Evolutionary conservation across 2,888 invertebrate genomes (phyloP), one percentile per base, ranked within the genome.

Genomic region (Microplitis deprimator): DNA sequence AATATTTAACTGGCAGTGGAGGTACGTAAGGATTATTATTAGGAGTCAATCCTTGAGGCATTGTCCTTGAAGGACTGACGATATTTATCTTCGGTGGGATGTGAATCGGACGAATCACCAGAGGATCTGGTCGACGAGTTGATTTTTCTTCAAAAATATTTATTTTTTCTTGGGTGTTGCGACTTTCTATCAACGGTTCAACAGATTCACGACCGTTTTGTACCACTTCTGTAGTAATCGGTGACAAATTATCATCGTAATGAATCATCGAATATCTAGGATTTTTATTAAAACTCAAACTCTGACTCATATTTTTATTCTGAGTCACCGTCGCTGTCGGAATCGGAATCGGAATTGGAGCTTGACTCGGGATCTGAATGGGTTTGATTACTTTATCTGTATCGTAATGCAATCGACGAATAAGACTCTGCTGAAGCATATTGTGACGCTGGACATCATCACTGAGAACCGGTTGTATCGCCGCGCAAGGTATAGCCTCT

Each of bases 401-500:
- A 1, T 50, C 50, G 13, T 13, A 50, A 13, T 50, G 50, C 13
- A 86, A 61, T 10, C 82, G 83, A 16, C 82, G 82, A 2, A 86
- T 84, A 0, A 89, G 79, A 70, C 81, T 87, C 64, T 87, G 88
- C 64, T 89, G 89, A 7, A 89, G 77, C 76, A 88, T 74, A 75
- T 90, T 89, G 79, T 89, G 89, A 7, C 89, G 83, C 59, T 87
- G 86, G 10, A 88, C 86, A 64, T 88, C 87, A 10, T 86, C 84
- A 16, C 78, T 83, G 61, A 13, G 40, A 17, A 62, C 75, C 73
- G n/a, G 76, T 73, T 69, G 17, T 70, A 20, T 65, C 74, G 59
- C 17, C 17, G 8, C 5, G 0, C 17, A 29, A 20, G 61, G 10
- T 65, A 73, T 67, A 8, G 60, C 61, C 1, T 75, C 79, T 3